Percentiles rank a stretch among this genome's conserved stretches.
These are phyloP conservation scores for Haemorhous mexicanus DNA, from an alignment of 2,113 vertebrate species.

Conservation along the genomic window DNA sequence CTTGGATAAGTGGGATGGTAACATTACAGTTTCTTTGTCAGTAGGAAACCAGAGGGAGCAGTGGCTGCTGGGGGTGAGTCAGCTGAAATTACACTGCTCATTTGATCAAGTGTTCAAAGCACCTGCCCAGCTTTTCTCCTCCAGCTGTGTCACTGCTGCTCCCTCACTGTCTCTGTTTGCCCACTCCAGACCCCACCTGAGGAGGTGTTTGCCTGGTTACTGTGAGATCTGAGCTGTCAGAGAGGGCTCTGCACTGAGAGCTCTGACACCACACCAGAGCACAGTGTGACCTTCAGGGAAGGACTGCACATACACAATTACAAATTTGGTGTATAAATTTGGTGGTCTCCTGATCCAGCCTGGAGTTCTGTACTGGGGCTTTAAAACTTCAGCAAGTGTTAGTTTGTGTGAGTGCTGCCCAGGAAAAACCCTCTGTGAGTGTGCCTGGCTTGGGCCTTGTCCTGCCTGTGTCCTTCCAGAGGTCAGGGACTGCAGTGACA, in stretches of 20 bases:
- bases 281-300: background rate
- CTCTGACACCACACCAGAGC: background rate
- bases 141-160: background rate
- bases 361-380: background rate
- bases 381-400: background rate
- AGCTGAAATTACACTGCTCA: background rate
- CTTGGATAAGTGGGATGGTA: background rate
- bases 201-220: background rate
- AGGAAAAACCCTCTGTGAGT: background rate
- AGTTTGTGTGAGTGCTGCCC: background rate
- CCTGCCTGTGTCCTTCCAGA: background rate
- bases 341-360: background rate
- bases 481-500: background rate
- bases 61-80: background rate
- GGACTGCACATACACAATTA: rapidly evolving
- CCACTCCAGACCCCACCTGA: background rate
- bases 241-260: background rate
- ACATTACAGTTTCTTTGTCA: background rate
- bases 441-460: background rate
- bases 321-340: background rate
- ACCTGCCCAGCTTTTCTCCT: background rate
- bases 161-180: background rate
- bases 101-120: background rate
- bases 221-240: background rate
- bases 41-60: background rate